phyloP scores from a whole-genome alignment of 2,888 invertebrate species.

The Charanyca ferruginea region DNA sequence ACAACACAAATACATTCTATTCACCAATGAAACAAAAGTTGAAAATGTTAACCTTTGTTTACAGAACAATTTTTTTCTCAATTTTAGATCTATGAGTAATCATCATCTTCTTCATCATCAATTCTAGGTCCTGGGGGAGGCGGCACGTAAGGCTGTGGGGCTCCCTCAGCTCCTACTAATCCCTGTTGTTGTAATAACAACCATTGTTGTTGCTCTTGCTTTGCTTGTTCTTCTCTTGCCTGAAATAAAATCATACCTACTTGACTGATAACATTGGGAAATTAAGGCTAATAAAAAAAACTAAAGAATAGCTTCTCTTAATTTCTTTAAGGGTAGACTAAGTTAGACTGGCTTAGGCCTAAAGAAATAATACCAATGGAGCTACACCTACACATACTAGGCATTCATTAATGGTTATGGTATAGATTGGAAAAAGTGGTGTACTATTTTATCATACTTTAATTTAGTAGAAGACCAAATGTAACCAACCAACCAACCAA shows the following conservation, averaged over 20 bases:
- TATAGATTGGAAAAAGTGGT: too few relatives aligned
- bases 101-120: slow-evolving; percentile 89
- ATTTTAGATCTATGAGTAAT: slow-evolving; percentile 81
- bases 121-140: slow-evolving; percentile 80
- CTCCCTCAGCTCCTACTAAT: slow-evolving; percentile 79
- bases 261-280: too few relatives aligned
- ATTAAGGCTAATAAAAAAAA: too few relatives aligned
- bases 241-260: slow-evolving; percentile 61
- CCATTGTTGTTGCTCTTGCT: slow-evolving; percentile 98
- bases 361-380: neutral
- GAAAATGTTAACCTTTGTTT: slow-evolving; percentile 14
- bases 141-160: slow-evolving; percentile 83
- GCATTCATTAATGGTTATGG: too few relatives aligned
- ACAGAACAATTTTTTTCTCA: slow-evolving; percentile 15
- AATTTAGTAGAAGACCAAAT: too few relatives aligned
- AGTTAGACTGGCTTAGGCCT: neutral
- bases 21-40: slow-evolving; percentile 17
- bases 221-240: slow-evolving; percentile 98
- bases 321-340: neutral
- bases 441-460: too few relatives aligned
- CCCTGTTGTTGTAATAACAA: slow-evolving; percentile 94
- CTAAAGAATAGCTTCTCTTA: neutral
- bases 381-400: neutral
- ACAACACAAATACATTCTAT: slow-evolving; percentile 19
- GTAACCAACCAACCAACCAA: too few relatives aligned